Base-by-base conservation (phyloP, 1,140 invertebrate species). In the Teleogryllus occipitalis region DNA sequence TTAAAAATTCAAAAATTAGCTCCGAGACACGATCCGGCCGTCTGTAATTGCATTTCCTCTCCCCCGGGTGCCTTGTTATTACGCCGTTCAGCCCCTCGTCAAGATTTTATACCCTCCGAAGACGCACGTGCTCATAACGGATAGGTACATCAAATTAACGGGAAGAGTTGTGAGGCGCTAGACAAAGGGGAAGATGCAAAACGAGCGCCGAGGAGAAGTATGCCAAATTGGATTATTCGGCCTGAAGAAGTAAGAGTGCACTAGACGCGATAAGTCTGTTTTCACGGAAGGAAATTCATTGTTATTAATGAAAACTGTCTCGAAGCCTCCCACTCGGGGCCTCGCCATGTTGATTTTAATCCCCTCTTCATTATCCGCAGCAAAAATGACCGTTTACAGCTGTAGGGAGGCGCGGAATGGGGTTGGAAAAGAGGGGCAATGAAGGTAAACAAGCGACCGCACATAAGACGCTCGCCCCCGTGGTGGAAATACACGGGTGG, bases 261-360 rank as follows among this genome's bases (percentile, higher is more conserved):
- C 54, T 14, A 65, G 54, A 10, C 18, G 54, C 1, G 54, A 65
- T 65, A 65, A 65, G 54, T 65, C 54, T 65, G 54, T 65, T 65
- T 65, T 65, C 54, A 18, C 54, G 18, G 54, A 65, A 10, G 54
- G 54, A 65, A 65, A 65, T 65, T 65, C 18, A 1, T 65, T 65
- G 54, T 65, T 65, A 65, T 65, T 65, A 65, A 65, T 65, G 54
- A 65, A 65, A 65, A 65, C 54, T 65, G 54, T 65, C 54, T 65
- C 18, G 54, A 18, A 7, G 10, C 54, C 54, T 14, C 54, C 54
- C 18, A 10, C 54, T 18, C 54, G 54, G 10, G 3, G 54, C 10
- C 7, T 0, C 18, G 10, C 54, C 10, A 18, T 65, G 18, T 65
- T 10, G 10, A 14, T 10, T 14, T 65, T 65, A 14, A 14, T 10